Evolutionary conservation across 1,140 invertebrate genomes (phyloP), one percentile per base, ranked within the genome.

Genomic region (Drosophila pectinifera): DNA sequence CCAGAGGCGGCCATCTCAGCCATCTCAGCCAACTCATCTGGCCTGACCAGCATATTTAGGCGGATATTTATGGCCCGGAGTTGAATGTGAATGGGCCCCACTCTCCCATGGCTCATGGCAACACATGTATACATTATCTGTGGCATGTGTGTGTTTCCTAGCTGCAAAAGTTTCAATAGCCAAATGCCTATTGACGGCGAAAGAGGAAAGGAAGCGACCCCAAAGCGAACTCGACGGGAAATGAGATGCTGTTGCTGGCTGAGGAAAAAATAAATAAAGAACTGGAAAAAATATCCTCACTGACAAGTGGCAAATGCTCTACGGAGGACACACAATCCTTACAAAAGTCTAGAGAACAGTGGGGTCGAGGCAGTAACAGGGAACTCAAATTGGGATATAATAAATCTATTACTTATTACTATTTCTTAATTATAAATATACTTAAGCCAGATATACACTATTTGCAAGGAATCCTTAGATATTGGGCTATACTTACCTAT

Each of bases 21-120:
- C 56, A 65, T 68, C 72, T 65, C 64, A 62, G 75, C 61, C 61
- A 67, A 41, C 64, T 67, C 51, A 72, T 51, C 65, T 28, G 68
- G 64, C 68, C 76, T 83, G 84, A 82, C 80, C 85, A 89, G 80
- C 84, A 90, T 89, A 84, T 89, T 89, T 89, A 80, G 80, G 62
- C 84, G 80, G 65, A 89, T 89, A 89, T 89, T 89, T 89, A 89
- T 89, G 78, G 84, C 84, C 77, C 65, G 68, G 54, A 77, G 79
- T 53, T 57, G 79, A 83, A 38, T 38, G 36, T 38, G 36, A 38
- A 38, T 38, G 36, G 13, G n/a, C n/a, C n/a, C n/a, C n/a, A n/a
- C n/a, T n/a, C n/a, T n/a, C n/a, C n/a, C n/a, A n/a, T n/a, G n/a
- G n/a, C n/a, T 36, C 57, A 43, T 51, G 69, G 68, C 62, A 57